phyloP scores from a whole-genome alignment of 2,888 invertebrate species.

The Philopedon plagiatum region DNA sequence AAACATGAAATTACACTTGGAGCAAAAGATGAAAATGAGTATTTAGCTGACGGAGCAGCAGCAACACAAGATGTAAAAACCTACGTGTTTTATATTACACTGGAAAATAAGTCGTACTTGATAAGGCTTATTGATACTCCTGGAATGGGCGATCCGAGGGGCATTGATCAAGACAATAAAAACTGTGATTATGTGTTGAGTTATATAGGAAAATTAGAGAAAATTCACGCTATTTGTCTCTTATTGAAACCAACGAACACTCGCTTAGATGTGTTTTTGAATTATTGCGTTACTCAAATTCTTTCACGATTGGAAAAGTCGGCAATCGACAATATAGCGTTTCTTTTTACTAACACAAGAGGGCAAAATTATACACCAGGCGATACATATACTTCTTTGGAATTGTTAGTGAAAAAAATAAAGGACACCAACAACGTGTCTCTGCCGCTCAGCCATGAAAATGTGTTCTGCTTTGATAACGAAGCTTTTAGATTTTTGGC shows the following conservation, averaged over 20 bases:
- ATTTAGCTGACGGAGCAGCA: constrained; percentile 50
- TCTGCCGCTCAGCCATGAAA: constrained; percentile 49
- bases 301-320: constrained; percentile 62
- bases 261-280: constrained; percentile 60
- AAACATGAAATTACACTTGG: constrained; percentile 50
- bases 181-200: constrained; percentile 61
- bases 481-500: constrained; percentile 63
- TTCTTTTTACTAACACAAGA: constrained; percentile 62
- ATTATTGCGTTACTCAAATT: constrained; percentile 62
- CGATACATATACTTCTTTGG: constrained; percentile 45
- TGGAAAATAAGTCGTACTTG: constrained; percentile 20
- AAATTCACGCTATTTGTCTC: constrained; percentile 62
- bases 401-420: constrained; percentile 20
- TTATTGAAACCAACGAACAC: constrained; percentile 61
- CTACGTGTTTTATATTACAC: constrained; percentile 55
- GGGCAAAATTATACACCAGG: constrained; percentile 61
- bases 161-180: constrained; percentile 54
- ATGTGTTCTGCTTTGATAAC: constrained; percentile 64
- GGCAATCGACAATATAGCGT: constrained; percentile 62
- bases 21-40: constrained; percentile 57
- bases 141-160: constrained; percentile 59
- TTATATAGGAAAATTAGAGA: constrained; percentile 59
- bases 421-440: constrained; percentile 24
- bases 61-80: constrained; percentile 57
- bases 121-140: constrained; percentile 64